Evolutionary conservation across 2,888 invertebrate genomes (phyloP).

Genomic region (Heliconius cydno): DNA sequence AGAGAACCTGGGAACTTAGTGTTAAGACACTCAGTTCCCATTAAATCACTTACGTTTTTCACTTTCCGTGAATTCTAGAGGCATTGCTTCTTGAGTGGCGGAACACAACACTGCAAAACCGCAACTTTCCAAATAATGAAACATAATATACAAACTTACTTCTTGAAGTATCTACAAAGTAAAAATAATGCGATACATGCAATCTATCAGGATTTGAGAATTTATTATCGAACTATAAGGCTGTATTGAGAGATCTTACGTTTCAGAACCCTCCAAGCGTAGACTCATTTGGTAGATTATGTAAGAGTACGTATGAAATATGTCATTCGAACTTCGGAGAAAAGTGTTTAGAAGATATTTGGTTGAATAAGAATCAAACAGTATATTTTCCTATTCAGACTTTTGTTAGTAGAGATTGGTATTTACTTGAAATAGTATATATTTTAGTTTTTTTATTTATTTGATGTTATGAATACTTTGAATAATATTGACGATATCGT

Average conservation of each 20-base stretch:
- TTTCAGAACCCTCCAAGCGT: conserved; percentile 27
- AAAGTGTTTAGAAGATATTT: background rate
- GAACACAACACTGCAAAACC: too few relatives aligned
- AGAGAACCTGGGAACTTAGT: too few relatives aligned
- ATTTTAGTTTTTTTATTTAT: too few relatives aligned
- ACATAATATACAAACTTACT: background rate
- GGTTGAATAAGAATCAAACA: background rate
- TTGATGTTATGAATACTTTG: too few relatives aligned
- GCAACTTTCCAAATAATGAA: background rate
- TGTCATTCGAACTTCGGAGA: conserved; percentile 2
- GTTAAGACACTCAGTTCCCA: too few relatives aligned
- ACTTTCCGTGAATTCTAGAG: too few relatives aligned
- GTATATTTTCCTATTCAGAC: background rate
- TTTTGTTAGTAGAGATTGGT: background rate
- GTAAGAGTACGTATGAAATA: background rate
- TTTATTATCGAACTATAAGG: conserved; percentile 18
- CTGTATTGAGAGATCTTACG: conserved; percentile 17
- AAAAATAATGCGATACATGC: background rate
- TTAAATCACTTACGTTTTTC: too few relatives aligned
- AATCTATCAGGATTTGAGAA: conserved; percentile 5
- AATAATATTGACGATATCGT: too few relatives aligned
- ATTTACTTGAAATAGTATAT: background rate
- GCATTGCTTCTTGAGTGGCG: too few relatives aligned
- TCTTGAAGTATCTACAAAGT: background rate
- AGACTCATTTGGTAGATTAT: conserved; percentile 20